A percentile compares a stretch with the other conserved stretches of the same genome.
phyloP scores from a whole-genome alignment of 2,888 invertebrate genomes.

The Oegoconia quadripuncta region DNA sequence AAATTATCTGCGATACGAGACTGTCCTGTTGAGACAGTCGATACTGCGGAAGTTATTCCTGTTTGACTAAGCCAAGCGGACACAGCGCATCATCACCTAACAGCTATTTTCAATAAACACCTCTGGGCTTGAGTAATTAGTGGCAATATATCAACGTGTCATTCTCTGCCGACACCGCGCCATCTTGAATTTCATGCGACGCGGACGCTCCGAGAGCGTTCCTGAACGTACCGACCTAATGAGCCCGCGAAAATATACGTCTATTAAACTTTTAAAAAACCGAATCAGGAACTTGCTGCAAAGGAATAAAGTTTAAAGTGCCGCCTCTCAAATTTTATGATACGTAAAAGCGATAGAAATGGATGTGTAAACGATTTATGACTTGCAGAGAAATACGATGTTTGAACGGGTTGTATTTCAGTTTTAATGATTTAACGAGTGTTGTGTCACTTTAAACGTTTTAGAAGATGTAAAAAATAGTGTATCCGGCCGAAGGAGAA shows the following conservation, averaged over 20 bases:
- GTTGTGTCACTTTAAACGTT: constrained; percentile 30
- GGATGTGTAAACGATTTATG: constrained; percentile 38
- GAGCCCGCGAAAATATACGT: constrained; percentile 56
- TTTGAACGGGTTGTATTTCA: constrained; percentile 41
- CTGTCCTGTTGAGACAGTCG: not conserved
- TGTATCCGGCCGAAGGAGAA: constrained; percentile 19
- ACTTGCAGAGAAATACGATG: constrained; percentile 35
- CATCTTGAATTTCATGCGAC: constrained; percentile 37
- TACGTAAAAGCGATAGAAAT: constrained; percentile 19
- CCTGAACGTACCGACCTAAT: constrained; percentile 47
- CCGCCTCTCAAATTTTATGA: constrained; percentile 8
- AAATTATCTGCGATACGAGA: not conserved
- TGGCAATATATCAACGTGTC: constrained; percentile 72
- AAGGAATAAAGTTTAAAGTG: constrained; percentile 20
- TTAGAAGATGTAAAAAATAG: constrained; percentile 34
- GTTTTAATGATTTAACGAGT: constrained; percentile 43
- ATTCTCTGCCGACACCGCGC: constrained; percentile 36
- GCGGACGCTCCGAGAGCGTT: constrained; percentile 15
- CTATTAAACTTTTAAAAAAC: constrained; percentile 29
- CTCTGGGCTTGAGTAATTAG: constrained; percentile 69
- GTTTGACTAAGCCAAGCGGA: constrained; percentile 43
- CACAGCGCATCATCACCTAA: constrained; percentile 58
- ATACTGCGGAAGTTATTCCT: constrained; percentile 24
- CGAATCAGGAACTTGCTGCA: constrained; percentile 4
- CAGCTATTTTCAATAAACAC: constrained; percentile 73